Evolutionary conservation across 2,113 vertebrate species (phyloP).

Genomic region (Azemiops feae): DNA sequence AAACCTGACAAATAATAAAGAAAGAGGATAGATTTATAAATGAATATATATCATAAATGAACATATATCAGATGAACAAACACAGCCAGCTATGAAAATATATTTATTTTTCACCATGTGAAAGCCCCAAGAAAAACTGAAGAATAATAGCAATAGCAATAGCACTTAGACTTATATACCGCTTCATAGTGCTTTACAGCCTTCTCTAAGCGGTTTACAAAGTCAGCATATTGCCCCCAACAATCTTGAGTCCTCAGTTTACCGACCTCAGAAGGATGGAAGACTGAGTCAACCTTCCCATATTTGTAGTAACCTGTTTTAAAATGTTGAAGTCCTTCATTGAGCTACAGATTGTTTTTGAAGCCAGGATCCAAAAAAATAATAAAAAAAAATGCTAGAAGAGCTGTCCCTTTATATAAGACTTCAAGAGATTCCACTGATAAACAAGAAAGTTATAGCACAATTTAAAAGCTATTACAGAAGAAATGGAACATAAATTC

Average conservation of each 20-base stretch:
- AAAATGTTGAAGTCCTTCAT: neutral
- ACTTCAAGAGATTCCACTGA: neutral
- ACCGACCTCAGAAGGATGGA: neutral
- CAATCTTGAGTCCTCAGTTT: neutral
- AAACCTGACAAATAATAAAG: neutral
- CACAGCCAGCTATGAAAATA: neutral
- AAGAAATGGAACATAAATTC: neutral
- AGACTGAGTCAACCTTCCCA: neutral
- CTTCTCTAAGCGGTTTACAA: neutral
- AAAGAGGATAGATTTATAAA: neutral
- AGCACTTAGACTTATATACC: neutral
- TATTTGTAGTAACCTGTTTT: neutral
- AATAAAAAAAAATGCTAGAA: neutral
- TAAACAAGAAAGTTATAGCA: neutral
- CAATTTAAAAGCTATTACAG: neutral
- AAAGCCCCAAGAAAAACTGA: neutral
- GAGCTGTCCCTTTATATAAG: neutral
- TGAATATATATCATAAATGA: neutral
- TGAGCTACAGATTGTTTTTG: neutral
- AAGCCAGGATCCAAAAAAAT: neutral
- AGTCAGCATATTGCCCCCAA: neutral
- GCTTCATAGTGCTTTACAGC: neutral
- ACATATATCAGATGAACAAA: neutral
- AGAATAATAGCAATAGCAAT: neutral
- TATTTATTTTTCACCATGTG: neutral